Percentiles rank a stretch among this genome's conserved stretches.
phyloP scores from a whole-genome alignment of 2,113 vertebrate genomes.

The Phylloscopus trochilus region DNA sequence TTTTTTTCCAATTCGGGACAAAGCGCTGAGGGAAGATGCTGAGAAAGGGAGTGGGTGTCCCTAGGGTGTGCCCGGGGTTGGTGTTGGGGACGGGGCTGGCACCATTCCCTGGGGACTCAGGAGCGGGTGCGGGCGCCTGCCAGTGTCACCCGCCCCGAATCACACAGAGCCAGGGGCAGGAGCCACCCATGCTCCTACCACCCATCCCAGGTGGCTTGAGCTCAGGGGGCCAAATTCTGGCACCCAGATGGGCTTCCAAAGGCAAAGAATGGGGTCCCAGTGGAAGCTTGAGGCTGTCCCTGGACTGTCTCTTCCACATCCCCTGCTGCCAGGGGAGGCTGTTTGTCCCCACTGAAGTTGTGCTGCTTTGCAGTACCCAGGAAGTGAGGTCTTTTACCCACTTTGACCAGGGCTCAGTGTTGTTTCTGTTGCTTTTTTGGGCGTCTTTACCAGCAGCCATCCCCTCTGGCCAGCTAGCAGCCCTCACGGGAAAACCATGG shows the following conservation, averaged over 20 bases:
- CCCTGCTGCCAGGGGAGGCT: not conserved
- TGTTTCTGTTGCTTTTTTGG: not conserved
- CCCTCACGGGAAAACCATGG: not conserved
- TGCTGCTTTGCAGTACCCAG: not conserved
- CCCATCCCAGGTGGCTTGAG: rapidly evolving
- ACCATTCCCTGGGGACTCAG: not conserved
- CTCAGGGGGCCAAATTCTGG: not conserved
- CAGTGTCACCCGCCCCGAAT: rapidly evolving
- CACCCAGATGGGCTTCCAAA: not conserved
- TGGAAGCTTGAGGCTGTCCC: not conserved
- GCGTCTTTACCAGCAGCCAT: rapidly evolving
- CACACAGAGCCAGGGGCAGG: not conserved
- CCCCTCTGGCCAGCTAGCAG: not conserved
- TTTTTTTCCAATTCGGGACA: not conserved
- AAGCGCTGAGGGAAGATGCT: not conserved
- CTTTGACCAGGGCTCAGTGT: not conserved
- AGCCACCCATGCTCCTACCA: not conserved
- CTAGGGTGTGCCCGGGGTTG: rapidly evolving
- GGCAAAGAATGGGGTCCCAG: not conserved
- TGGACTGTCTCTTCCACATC: rapidly evolving
- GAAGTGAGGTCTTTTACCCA: not conserved
- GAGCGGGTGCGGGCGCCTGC: rapidly evolving
- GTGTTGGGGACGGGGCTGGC: not conserved
- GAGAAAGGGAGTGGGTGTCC: not conserved
- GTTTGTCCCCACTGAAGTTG: not conserved